These are phyloP conservation scores for Arbacia lixula DNA, from an alignment of 53 echinoderm and acorn worm genomes.

Conservation along the genomic window DNA sequence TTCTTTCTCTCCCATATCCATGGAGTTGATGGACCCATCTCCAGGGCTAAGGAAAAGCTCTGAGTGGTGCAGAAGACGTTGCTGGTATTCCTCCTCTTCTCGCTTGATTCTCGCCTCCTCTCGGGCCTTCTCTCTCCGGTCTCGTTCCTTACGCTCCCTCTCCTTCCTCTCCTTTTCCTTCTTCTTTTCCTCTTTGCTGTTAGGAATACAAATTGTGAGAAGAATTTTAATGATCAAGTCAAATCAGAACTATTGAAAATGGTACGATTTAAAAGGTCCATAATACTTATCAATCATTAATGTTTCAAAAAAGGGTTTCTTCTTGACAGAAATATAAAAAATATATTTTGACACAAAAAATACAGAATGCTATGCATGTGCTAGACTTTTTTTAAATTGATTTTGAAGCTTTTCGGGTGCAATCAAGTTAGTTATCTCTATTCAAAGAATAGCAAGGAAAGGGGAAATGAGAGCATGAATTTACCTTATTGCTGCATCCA, in stretches of 20 bases:
- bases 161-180: conserved; percentile 52
- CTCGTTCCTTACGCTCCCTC: conserved; percentile 20
- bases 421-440: background rate
- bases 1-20: background rate
- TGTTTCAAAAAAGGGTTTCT: no score
- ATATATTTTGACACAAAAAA: no score
- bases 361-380: no score
- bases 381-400: no score
- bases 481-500: conserved; percentile 58
- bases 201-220: no score
- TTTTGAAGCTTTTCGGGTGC: no score
- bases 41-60: background rate
- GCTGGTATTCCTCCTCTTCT: conserved; percentile 29
- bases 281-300: no score
- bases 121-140: conserved; percentile 30
- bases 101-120: conserved; percentile 50
- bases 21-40: conserved; percentile 2
- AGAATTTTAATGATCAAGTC: no score
- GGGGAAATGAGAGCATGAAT: background rate
- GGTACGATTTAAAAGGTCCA: no score
- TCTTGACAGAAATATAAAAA: no score
- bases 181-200: conserved; percentile 60
- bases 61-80: background rate
- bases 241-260: no score
- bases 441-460: background rate